Conservation (phyloP, 2,888 invertebrate species). For the Amphipoea lucens region DNA sequence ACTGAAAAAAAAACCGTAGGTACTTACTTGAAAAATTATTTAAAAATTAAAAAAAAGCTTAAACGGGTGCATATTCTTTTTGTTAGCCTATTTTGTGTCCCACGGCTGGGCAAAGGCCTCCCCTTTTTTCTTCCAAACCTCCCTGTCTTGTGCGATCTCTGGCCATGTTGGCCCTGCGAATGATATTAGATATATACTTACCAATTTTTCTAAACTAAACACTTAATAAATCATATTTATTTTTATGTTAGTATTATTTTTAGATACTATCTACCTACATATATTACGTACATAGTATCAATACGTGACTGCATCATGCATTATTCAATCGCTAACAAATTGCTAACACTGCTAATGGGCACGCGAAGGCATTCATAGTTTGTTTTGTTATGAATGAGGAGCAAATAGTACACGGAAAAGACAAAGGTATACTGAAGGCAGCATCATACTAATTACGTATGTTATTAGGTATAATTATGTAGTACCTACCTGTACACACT, state of each 20-base stretch:
- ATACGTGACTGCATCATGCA: constrained; percentile 32
- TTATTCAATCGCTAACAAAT: constrained; percentile 43
- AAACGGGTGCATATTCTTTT: no score
- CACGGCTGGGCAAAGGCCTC: no score
- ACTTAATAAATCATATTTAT: not conserved
- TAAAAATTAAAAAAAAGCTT: not conserved
- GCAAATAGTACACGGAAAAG: constrained; percentile 38
- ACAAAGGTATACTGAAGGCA: constrained; percentile 33
- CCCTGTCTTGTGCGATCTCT: no score
- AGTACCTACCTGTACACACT: not conserved
- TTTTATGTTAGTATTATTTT: not conserved
- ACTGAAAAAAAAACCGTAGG: not conserved
- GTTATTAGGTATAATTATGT: constrained; percentile 28
- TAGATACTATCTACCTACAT: not conserved
- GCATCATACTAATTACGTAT: constrained; percentile 36
- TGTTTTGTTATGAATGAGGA: constrained; percentile 33
- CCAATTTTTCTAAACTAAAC: not conserved
- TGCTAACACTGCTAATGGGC: constrained; percentile 53
- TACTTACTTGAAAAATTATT: not conserved
- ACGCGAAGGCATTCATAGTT: constrained; percentile 43
- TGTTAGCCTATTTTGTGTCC: no score
- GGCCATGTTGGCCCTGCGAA: no score
- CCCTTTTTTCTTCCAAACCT: no score
- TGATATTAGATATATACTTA: no score
- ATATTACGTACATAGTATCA: constrained; percentile 16